Evolutionary conservation across 2,113 vertebrate genomes (phyloP), one percentile per base, ranked within the genome.

Genomic region (Tinamus guttatus): DNA sequence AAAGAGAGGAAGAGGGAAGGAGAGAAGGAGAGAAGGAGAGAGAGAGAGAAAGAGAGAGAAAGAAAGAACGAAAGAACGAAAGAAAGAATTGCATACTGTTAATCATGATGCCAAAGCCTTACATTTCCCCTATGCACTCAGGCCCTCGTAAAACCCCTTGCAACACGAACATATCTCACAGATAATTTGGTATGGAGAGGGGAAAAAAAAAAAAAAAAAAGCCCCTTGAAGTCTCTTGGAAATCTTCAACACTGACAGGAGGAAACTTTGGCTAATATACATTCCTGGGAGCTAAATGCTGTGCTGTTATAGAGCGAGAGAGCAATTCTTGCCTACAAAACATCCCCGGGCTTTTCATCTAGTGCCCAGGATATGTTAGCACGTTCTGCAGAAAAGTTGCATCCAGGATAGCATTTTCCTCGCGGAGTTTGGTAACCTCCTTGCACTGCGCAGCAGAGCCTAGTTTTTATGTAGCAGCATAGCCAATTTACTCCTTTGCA

Each of bases 31-130:
- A 40, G 40, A 40, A 40, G 12, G 40, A 40, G 12, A 40, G 40
- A 40, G 12, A 40, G 40, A 40, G 1, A 49, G 12, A 18, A 2
- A 4, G 1, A 43, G 7, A 41, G 5, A 9, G 1, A 12, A 9
- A 9, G 22, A 51, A 12, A 25, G 22, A 51, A 62, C 3, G 3
- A 25, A 5, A 14, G 22, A 59, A 4, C 1, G 1, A 2, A 15
- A 15, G 27, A 65, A 25, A 3, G 51, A n/a, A 97, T 96, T 96
- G 96, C 95, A 97, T 97, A 87, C 28, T 25, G 89, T 93, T 97
- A 97, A 97, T 97, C 97, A 97, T 71, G 85, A 84, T 89, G 94
- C 95, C 84, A 13, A 51, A 62, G 84, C 38, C 9, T 54, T 41
- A 16, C 12, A 79, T 62, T 96, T 52, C 80, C 67, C 90, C 92